Evolutionary conservation across 2,113 vertebrate genomes (phyloP), one percentile per base, ranked within the genome.

Genomic region (Prochilodus magdalenae): DNA sequence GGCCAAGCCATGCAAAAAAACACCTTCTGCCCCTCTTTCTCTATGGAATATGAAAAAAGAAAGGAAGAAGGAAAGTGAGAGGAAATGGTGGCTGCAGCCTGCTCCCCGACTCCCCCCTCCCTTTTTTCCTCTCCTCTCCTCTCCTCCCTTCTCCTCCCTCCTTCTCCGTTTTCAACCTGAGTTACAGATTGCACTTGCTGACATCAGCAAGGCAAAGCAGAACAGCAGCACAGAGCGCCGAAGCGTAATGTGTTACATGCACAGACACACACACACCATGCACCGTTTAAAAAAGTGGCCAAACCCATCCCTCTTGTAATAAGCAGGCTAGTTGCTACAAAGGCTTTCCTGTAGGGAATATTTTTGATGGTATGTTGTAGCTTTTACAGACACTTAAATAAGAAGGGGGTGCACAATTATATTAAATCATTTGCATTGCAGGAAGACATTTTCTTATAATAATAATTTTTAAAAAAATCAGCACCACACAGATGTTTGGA

Each of bases 141-240:
- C 55, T 72, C 78, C 51, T 81, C 70, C 60, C 44, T 74, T 73
- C 36, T 20, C 69, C 75, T 71, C 59, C 66, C 77, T 49, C 80
- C 65, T 73, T 51, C 72, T 75, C 79, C 20, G 71, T 65, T 63
- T 81, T 84, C 83, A 81, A 87, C 84, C 87, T 85, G 81, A 80
- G 86, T 82, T 75, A 82, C 80, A 79, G 67, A 86, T 87, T 85
- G 90, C 87, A 93, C 91, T 91, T 93, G 93, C 94, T 95, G 93
- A 94, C 93, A 94, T 94, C 92, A 94, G 93, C 94, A 94, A 87
- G 88, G 88, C 90, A 73, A 89, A 88, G 83, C 86, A 87, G 84
- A 88, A 80, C 81, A 33, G 44, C 63, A 70, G 73, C 75, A 15
- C 62, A 70, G 40, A 47, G 51, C 72, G 26, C 29, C 66, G 44